Evolutionary conservation across 1,140 invertebrate genomes (phyloP), one percentile per base, ranked within the genome.

Genomic region (Alviniconcha marisindica): DNA sequence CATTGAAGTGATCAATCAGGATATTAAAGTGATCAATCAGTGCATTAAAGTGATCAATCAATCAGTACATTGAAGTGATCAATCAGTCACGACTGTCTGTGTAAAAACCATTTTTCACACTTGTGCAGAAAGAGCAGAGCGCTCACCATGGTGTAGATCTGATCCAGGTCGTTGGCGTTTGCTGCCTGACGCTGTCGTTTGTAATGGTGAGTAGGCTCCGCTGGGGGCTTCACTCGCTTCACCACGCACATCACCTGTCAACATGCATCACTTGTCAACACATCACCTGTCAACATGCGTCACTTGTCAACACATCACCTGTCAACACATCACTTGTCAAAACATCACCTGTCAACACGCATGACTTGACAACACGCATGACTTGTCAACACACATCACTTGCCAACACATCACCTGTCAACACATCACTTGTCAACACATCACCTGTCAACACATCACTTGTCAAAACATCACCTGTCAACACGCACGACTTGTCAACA

Each of bases 191-290:
- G 73, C 81, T 78, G 84, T 24, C 86, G 83, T 40, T 89, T 87
- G 82, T 87, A 83, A 31, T 82, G 82, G 33, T 82, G 82, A 69
- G 85, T 81, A n/a, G 85, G 82, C 48, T 66, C 84, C 0, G 66
- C 82, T 15, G 63, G 74, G 14, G 78, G 63, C 77, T 88, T 90
- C 14, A 86, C 85, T 33, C 88, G 42, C 44, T 88, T 90, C 80
- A 91, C 84, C 18, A 90, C 87, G 51, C 79, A 88, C 54, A 88
- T 89, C 56, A 91, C 85, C 89, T 91, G 81, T 0, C 84, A 71
- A 73, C 60, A 63, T 4, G 60, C 24, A 31, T 10, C 44, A 48
- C 44, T 48, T 48, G 44, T 48, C 18, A 5, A 48, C 77, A 88
- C 44, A 88, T 88, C 48, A 90, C 85, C 89, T 91, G 81, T 0